Evolutionary conservation across 2,888 invertebrate species (phyloP).

Genomic region (Nebria brevicollis): DNA sequence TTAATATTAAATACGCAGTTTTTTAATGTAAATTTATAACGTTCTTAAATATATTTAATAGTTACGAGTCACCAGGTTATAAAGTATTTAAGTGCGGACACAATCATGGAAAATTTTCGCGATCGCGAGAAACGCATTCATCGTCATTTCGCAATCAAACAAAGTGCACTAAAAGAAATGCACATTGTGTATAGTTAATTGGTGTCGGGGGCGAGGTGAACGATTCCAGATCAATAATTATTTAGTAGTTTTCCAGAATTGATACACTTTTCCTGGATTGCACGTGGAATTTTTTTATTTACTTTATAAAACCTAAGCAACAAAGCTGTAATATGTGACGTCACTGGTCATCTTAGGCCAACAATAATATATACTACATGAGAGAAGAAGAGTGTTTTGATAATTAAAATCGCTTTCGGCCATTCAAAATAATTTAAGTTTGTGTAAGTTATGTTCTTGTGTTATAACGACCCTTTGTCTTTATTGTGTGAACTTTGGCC

Average conservation of each 20-base stretch:
- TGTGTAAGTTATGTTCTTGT: neutral
- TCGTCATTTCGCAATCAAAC: neutral
- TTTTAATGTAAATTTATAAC: neutral
- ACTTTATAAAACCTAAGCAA: neutral
- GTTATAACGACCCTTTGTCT: neutral
- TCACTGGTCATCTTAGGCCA: too few relatives aligned
- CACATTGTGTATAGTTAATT: neutral
- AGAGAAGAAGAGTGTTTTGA: too few relatives aligned
- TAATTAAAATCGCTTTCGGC: too few relatives aligned
- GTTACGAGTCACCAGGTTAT: neutral
- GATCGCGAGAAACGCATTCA: neutral
- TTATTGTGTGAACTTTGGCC: neutral
- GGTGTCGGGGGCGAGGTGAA: neutral
- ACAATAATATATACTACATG: too few relatives aligned
- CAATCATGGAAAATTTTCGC: neutral
- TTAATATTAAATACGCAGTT: neutral
- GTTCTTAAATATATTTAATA: neutral
- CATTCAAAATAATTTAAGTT: too few relatives aligned
- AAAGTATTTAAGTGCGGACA: neutral
- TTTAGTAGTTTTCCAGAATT: constrained; percentile 1
- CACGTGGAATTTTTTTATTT: neutral
- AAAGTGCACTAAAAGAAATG: neutral
- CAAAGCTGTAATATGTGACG: too few relatives aligned
- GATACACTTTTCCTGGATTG: neutral
- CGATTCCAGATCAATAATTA: neutral